Base-by-base conservation (phyloP, 2,888 invertebrate species). In the Cosmorhoe ocellata region DNA sequence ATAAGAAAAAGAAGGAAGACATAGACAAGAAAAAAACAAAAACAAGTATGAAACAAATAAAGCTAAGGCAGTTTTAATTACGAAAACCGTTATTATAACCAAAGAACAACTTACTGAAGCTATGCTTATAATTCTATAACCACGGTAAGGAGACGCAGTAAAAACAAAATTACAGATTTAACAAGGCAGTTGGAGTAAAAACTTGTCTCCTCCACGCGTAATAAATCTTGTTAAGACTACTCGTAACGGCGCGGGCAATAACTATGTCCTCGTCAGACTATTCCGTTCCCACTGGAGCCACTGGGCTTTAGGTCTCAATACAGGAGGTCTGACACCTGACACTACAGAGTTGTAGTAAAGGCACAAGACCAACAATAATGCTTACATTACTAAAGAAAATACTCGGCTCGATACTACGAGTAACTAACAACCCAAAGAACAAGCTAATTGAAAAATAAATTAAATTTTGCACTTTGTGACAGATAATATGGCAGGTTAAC, bases 101-200 rank as follows among this genome's bases (percentile, higher is more conserved):
- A n/a, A n/a, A n/a, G n/a, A n/a, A n/a, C n/a, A n/a, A n/a, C n/a
- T n/a, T n/a, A n/a, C n/a, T n/a, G n/a, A n/a, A n/a, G n/a, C n/a
- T n/a, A n/a, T n/a, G n/a, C n/a, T n/a, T 49, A 50, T 36, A 56
- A 54, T 49, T 46, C 51, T 39, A 51, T 47, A 61, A 59, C 62
- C 50, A 57, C 47, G 49, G 56, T 61, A 28, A 60, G n/a, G n/a
- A n/a, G 59, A 62, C 52, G 63, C 56, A 51, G 57, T 67, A 70
- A 76, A 71, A 67, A 71, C 67, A 52, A 68, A 75, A 74, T 67
- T 67, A 64, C 70, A 41, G 62, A 66, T 66, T 67, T 74, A 76
- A 78, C 74, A 70, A 76, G 65, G 57, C 50, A 40, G 43, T 44
- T 62, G 38, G 58, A 46, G 63, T 60, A 63, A 68, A 68, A 69